These are phyloP conservation scores for Xiphophorus maculatus DNA, from an alignment of 2,113 vertebrate genomes.

Conservation along the genomic window DNA sequence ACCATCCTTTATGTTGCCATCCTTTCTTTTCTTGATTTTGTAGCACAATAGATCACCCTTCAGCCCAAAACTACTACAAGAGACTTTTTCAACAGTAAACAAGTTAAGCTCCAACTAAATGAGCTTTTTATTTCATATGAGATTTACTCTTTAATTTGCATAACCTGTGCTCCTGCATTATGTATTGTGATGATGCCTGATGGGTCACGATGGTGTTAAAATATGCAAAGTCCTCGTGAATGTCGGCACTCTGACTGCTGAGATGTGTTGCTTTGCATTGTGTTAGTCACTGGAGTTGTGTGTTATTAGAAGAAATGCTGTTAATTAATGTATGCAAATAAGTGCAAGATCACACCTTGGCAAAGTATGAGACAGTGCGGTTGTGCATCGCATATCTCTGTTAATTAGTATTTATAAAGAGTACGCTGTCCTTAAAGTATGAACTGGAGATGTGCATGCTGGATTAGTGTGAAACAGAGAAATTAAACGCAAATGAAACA, in stretches of 20 bases:
- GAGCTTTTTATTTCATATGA: slow-evolving; percentile 1
- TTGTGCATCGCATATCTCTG: slow-evolving; percentile 39
- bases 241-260: slow-evolving; percentile 28
- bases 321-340: slow-evolving; percentile 76
- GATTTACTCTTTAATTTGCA: slow-evolving; percentile 1
- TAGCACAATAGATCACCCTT: neutral
- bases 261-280: slow-evolving; percentile 38
- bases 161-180: slow-evolving; percentile 15
- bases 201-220: slow-evolving; percentile 46
- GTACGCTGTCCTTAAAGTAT: slow-evolving; percentile 44
- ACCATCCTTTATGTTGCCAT: neutral
- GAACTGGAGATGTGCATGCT: slow-evolving; percentile 32
- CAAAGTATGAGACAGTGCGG: slow-evolving; percentile 44
- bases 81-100: neutral
- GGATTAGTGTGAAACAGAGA: slow-evolving; percentile 12
- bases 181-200: slow-evolving; percentile 29
- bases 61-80: neutral
- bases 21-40: neutral
- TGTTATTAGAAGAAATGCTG: slow-evolving; percentile 53
- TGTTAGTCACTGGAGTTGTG: slow-evolving; percentile 43
- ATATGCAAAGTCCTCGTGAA: slow-evolving; percentile 45
- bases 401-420: slow-evolving; percentile 47
- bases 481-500: neutral
- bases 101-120: slow-evolving; percentile 2
- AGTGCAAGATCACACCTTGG: slow-evolving; percentile 68